Evolutionary conservation across 2,888 invertebrate genomes (phyloP), one percentile per base, ranked within the genome.

Genomic region (Coenonympha glycerion): DNA sequence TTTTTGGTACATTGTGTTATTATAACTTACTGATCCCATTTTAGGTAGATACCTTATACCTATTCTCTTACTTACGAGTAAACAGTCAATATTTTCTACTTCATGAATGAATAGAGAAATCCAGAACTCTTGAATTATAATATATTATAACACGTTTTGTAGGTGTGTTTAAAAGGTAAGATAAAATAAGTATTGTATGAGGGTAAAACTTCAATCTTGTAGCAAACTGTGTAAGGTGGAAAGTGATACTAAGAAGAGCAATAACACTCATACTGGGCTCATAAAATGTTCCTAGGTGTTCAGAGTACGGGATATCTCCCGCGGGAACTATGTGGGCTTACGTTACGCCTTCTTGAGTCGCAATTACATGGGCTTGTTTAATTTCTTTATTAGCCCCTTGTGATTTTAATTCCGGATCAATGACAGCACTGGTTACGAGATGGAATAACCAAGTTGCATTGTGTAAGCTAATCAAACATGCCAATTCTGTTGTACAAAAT

Each of bases 321-420:
- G 62, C 68, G 69, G 74, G 67, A 67, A 57, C 68, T 60, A 67
- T 64, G 60, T 67, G 67, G 67, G 69, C 75, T 65, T 65, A 61
- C 66, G 70, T 75, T 71, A 74, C 72, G 68, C 69, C 68, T 69
- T 67, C 60, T 70, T 66, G 66, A 73, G 69, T 73, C 73, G 73
- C 69, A 81, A 74, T 81, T 79, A 79, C 73, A 77, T 76, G 76
- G 73, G 73, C 75, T 71, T 79, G 79, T 81, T 83, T 82, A 82
- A 82, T 82, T 80, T 76, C 76, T 80, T 76, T 73, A 81, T 76
- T 28, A 49, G 21, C n/a, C 42, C 13, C 19, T 4, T 9, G 42
- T n/a, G 28, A 42, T 30, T 31, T 30, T 8, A 21, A 13, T 16
- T 31, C 21, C 28, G 6, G 21, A 30, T 21, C 11, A 42, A 21